Conservation (phyloP, 2,113 vertebrate genomes). For the Ctenomys sociabilis region DNA sequence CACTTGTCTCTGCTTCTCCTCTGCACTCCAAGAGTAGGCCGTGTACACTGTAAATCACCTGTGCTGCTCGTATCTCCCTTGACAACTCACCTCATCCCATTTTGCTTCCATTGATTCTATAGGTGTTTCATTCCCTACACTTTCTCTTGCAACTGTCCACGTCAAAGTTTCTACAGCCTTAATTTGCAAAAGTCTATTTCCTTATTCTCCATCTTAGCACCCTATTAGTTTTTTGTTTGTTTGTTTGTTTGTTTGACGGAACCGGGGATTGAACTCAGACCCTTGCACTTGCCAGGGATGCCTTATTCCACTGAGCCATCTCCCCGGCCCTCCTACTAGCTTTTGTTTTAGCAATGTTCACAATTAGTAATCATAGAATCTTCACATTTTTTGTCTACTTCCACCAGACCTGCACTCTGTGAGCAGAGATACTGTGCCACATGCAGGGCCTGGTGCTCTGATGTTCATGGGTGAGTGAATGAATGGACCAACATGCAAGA, state of each 20-base stretch:
- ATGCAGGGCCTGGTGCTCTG: too few species aligned
- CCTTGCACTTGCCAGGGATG: too few species aligned
- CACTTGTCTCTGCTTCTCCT: too few species aligned
- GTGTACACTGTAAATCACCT: too few species aligned
- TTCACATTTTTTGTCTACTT: background rate
- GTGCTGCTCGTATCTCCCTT: background rate
- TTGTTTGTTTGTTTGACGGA: too few species aligned
- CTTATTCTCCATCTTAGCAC: background rate
- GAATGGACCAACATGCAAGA: background rate
- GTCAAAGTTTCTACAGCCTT: background rate
- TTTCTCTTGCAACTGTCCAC: background rate
- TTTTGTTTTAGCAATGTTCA: background rate
- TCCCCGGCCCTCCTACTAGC: background rate
- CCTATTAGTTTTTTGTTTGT: background rate
- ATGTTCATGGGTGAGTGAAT: background rate
- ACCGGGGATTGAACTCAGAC: too few species aligned
- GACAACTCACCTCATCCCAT: too few species aligned
- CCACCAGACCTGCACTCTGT: background rate
- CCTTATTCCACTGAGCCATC: too few species aligned
- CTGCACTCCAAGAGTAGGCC: too few species aligned
- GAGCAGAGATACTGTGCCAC: background rate
- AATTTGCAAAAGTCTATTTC: background rate
- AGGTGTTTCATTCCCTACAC: background rate
- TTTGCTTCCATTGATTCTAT: background rate
- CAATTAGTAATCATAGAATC: background rate